These are phyloP conservation scores for Tragopan temminckii DNA, from an alignment of 2,797 vertebrate genomes.

Conservation along the genomic window DNA sequence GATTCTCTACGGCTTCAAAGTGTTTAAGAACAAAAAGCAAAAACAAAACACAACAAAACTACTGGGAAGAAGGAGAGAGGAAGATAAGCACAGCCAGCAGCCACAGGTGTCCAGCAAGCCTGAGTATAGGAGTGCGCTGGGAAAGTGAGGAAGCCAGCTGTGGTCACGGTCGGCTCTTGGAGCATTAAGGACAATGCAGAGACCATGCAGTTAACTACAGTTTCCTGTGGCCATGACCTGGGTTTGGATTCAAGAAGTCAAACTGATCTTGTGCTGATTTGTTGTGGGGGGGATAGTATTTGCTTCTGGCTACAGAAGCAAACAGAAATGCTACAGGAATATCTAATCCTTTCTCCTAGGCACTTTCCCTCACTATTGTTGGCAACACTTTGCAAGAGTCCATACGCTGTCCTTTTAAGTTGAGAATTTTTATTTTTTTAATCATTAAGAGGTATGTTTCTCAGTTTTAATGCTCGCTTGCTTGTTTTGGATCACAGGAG, in stretches of 20 bases:
- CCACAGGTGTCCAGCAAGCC: neutral
- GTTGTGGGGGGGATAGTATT: neutral
- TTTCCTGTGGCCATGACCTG: rapidly evolving
- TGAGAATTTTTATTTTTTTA: neutral
- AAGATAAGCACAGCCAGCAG: neutral
- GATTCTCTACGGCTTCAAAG: neutral
- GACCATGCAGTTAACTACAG: rapidly evolving
- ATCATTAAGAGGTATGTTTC: neutral
- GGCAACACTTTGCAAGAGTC: neutral
- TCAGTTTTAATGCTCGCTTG: neutral
- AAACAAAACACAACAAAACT: neutral
- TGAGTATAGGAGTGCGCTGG: neutral
- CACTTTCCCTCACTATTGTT: neutral
- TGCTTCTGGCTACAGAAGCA: neutral
- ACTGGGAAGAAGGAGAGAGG: neutral
- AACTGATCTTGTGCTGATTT: neutral
- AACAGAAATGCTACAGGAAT: neutral
- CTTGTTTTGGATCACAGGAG: neutral
- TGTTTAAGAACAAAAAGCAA: neutral
- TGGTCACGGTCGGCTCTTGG: neutral
- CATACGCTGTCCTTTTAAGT: neutral
- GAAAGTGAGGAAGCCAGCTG: rapidly evolving
- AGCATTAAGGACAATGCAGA: neutral
- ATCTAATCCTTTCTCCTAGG: neutral
- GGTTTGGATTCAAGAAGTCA: neutral